Base-by-base conservation (phyloP, 2,113 vertebrate species). In the Perccottus glenii region DNA sequence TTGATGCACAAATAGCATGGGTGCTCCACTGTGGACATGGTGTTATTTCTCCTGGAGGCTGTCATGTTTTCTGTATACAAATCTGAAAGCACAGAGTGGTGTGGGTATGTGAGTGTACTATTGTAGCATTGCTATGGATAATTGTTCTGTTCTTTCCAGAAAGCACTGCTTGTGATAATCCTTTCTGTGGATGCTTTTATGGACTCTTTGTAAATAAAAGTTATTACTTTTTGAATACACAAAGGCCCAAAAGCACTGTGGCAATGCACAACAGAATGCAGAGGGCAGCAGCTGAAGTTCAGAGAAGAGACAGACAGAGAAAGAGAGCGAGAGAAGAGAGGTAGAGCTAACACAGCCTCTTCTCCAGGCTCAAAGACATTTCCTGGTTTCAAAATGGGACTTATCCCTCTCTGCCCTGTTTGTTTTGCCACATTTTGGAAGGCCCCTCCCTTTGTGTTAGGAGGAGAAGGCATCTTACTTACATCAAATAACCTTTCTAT, bases 401-500 rank as follows among this genome's bases (percentile, higher is more conserved):
- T 98, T 97, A 98, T 98, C 96, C 95, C 96, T 94, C 85, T 78
- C 94, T 97, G 96, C 95, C 95, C 95, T 85, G 91, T 94, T 55
- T 94, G 96, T 98, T 98, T 97, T 97, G 95, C 95, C 97, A 98
- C 97, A 98, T 99, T 99, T 94, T 95, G 92, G 92, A 93, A 91
- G 91, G 91, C 94, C 95, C 96, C 95, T 95, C 94, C 96, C 93
- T 94, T 87, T 19, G 81, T 80, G 93, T 84, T 89, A 79, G 93
- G 94, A 96, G 96, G 96, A 94, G 94, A 94, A 93, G 96, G 97
- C 96, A 98, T 98, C 87, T 94, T 99, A 99, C 98, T 99, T 99
- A 99, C 98, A 96, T 99, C 97, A 99, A 99, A 99, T 98, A 99
- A 99, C 94, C 98, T 98, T 98, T 99, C 97, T 98, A 99, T 99